These are phyloP conservation scores for Drosophila putrida DNA, from an alignment of 2,888 invertebrate genomes.

Conservation along the genomic window DNA sequence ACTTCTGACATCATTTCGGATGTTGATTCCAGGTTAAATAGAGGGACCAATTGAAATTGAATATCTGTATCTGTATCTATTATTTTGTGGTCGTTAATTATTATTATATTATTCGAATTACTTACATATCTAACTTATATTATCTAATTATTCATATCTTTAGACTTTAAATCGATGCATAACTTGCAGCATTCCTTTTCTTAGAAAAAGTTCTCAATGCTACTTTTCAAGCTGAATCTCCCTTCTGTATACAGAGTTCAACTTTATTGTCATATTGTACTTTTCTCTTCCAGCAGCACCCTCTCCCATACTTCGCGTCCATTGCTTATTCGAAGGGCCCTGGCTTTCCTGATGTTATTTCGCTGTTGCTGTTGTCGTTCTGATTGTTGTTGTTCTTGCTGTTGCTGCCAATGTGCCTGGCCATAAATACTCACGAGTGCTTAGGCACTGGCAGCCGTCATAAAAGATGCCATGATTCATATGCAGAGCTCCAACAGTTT, in stretches of 20 bases:
- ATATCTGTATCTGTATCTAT: too few species aligned
- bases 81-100: too few species aligned
- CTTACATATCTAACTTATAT: too few species aligned
- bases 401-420: conserved; percentile 30
- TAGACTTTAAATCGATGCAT: too few species aligned
- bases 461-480: conserved; percentile 71
- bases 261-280: conserved; percentile 7
- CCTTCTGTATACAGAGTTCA: not conserved
- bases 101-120: too few species aligned
- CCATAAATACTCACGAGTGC: conserved; percentile 67
- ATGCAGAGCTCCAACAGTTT: conserved; percentile 60
- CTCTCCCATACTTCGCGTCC: not conserved
- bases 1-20: too few species aligned
- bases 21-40: too few species aligned
- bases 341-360: not conserved
- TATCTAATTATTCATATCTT: too few species aligned
- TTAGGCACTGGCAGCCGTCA: conserved; percentile 53
- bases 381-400: not conserved
- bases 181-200: too few species aligned
- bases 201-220: not conserved
- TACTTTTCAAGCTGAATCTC: not conserved
- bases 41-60: too few species aligned
- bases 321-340: not conserved
- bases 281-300: not conserved
- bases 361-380: not conserved